These are phyloP conservation scores for Nixonia krombeini DNA, from an alignment of 1,140 invertebrate genomes.

Conservation along the genomic window DNA sequence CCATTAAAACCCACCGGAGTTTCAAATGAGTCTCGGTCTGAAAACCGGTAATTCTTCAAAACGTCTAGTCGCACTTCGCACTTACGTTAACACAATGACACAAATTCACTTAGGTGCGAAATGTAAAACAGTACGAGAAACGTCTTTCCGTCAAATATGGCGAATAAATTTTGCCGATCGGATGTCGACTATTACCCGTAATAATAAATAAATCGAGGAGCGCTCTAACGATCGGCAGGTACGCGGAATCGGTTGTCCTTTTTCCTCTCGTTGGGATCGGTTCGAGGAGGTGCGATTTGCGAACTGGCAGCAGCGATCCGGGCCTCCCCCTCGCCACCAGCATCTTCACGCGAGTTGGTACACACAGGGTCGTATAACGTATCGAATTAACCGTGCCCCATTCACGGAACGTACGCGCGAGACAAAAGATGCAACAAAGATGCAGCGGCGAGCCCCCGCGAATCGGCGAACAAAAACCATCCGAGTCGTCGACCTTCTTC, in stretches of 20 bases:
- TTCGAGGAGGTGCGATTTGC: conserved; percentile 36
- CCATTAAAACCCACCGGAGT: no score
- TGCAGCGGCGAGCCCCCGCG: conserved; percentile 35
- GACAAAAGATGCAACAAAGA: conserved; percentile 44
- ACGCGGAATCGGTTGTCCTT: conserved; percentile 45
- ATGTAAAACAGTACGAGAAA: no score
- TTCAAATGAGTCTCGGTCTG: no score
- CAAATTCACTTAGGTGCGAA: no score
- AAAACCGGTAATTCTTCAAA: no score
- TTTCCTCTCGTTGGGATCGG: conserved; percentile 18
- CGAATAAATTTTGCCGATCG: no score
- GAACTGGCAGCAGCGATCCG: conserved; percentile 34
- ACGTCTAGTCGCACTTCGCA: no score
- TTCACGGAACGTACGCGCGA: conserved; percentile 55
- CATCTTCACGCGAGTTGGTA: conserved; percentile 31
- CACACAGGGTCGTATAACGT: conserved; percentile 48
- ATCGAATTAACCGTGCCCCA: conserved; percentile 55
- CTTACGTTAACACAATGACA: no score
- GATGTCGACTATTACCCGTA: no score
- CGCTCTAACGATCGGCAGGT: conserved; percentile 48
- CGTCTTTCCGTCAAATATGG: no score
- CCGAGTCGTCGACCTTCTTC: conserved; percentile 44
- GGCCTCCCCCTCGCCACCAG: conserved; percentile 32
- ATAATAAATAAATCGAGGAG: conserved; percentile 46
- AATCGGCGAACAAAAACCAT: conserved; percentile 42